Evolutionary conservation across 1,140 invertebrate species (phyloP).

Genomic region (Drosophila nannoptera): DNA sequence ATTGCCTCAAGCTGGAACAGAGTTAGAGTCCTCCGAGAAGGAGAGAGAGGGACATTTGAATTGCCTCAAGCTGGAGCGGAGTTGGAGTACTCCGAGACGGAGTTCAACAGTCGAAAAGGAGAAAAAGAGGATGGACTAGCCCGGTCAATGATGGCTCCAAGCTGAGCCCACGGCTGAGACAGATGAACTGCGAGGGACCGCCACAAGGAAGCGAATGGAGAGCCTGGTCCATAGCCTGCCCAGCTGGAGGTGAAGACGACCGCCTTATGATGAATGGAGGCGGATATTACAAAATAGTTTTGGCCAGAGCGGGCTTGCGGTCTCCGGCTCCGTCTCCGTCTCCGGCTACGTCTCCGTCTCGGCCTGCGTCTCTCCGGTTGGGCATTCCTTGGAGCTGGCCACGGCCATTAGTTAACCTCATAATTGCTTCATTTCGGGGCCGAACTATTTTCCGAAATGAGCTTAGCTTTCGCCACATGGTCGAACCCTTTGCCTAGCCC

Average conservation of each 20-base stretch:
- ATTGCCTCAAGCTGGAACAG: no score
- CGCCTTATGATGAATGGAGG: slow-evolving; percentile 57
- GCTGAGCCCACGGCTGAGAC: no score
- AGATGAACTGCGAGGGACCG: no score
- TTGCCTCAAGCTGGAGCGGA: no score
- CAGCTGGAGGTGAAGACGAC: not conserved
- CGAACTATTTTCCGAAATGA: slow-evolving; percentile 65
- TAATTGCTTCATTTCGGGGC: slow-evolving; percentile 68
- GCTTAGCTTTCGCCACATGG: slow-evolving; percentile 33
- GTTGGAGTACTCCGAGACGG: not conserved
- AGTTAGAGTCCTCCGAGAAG: no score
- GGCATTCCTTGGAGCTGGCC: slow-evolving; percentile 27
- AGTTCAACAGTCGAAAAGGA: not conserved
- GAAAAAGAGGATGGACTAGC: no score
- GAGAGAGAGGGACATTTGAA: no score
- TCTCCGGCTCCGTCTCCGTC: slow-evolving; percentile 1
- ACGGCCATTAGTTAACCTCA: slow-evolving; percentile 75
- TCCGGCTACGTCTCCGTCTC: no score
- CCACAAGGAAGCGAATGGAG: no score
- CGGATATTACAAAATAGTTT: slow-evolving; percentile 63
- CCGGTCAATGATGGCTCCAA: no score
- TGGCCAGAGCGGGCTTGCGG: slow-evolving; percentile 42
- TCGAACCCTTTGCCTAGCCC: slow-evolving; percentile 27
- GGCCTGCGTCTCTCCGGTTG: no score
- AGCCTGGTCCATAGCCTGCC: no score